Percentiles rank a stretch among this genome's conserved stretches.
These are phyloP conservation scores for Rhinoderma darwinii DNA, from an alignment of 2,113 vertebrate genomes.

Conservation along the genomic window DNA sequence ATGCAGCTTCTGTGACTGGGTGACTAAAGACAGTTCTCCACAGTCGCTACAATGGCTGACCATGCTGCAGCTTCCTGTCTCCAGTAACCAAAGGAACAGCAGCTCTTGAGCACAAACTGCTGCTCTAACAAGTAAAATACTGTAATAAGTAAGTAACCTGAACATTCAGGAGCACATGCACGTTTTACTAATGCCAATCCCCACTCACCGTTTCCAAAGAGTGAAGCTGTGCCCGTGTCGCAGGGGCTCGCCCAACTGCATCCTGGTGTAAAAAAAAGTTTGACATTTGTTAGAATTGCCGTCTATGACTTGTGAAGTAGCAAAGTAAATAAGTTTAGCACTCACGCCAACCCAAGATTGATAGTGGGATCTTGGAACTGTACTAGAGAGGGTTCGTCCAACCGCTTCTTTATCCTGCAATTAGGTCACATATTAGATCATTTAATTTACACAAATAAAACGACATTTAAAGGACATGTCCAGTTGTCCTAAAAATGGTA, in stretches of 20 bases:
- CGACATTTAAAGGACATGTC: no score
- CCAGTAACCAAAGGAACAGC: background rate
- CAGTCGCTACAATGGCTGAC: background rate
- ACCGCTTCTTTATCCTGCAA: constrained; percentile 21
- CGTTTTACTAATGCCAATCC: background rate
- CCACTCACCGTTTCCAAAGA: background rate
- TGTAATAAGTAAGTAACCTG: background rate
- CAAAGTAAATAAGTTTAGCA: background rate
- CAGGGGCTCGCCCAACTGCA: background rate
- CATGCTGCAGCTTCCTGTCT: background rate
- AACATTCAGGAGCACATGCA: background rate
- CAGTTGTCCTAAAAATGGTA: no score
- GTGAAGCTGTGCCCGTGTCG: background rate
- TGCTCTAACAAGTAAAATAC: background rate
- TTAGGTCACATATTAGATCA: background rate
- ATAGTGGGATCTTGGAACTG: background rate
- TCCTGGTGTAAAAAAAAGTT: background rate
- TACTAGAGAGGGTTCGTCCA: background rate
- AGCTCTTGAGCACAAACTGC: background rate
- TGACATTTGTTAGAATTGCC: background rate
- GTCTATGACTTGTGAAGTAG: background rate
- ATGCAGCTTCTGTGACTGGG: background rate
- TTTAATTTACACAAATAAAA: no score
- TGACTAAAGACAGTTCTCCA: background rate
- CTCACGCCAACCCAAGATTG: constrained; percentile 33